Evolutionary conservation across 2,113 vertebrate genomes (phyloP).

Genomic region (Zosterops lateralis): DNA sequence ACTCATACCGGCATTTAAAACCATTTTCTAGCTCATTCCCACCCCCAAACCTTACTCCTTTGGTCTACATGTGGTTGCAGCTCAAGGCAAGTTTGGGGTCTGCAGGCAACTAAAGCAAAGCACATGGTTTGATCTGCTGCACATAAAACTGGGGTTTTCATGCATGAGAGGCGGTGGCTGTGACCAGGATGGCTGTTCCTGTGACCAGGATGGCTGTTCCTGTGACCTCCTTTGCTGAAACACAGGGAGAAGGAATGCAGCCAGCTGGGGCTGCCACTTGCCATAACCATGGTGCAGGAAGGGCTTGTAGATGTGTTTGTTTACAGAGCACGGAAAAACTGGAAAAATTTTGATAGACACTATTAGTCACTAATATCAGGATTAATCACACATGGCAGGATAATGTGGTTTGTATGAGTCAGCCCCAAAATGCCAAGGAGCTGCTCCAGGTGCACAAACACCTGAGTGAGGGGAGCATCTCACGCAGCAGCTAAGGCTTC

Average conservation of each 20-base stretch:
- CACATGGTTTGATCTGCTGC: neutral
- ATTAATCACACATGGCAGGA: neutral
- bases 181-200: neutral
- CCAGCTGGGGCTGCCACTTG: neutral
- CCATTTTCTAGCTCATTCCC: neutral
- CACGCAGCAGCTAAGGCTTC: neutral
- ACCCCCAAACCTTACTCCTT: neutral
- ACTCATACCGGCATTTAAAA: neutral
- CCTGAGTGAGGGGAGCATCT: neutral
- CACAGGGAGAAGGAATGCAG: neutral
- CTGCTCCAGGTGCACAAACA: neutral
- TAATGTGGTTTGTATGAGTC: neutral
- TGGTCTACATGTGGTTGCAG: neutral
- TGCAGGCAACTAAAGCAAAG: neutral
- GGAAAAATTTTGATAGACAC: neutral
- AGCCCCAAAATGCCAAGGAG: neutral
- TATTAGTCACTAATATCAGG: neutral
- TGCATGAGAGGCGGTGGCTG: neutral
- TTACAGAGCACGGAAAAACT: neutral
- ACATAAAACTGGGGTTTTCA: neutral
- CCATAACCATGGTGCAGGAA: neutral
- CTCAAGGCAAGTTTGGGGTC: neutral
- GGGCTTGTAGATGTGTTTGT: neutral
- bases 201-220: rapidly evolving
- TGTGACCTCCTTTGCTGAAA: neutral